Base-by-base conservation (phyloP, 1,140 invertebrate genomes). In the Himalopsyche phryganea region DNA sequence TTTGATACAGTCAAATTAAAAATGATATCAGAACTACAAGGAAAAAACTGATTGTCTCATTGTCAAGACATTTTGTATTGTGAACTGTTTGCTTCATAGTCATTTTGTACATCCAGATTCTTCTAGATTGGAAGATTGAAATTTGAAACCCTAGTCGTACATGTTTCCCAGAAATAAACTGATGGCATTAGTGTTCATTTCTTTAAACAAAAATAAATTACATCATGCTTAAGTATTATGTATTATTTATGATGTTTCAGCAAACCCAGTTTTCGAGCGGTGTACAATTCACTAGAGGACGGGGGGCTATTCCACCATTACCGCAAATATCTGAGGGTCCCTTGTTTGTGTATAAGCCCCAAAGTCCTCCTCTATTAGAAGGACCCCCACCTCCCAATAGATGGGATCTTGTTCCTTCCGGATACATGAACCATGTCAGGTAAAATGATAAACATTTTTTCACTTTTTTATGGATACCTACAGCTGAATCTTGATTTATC, bases 381-480 rank as follows among this genome's bases (percentile, higher is more conserved):
- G 94, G 95, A 0, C 94, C 94, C 0, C 65, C 72, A 2, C 79
- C 86, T 9, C 94, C 94, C 0, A 66, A 67, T 0, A 71, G 78
- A 47, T 70, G 80, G 9, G 83, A 92, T 13, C 75, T 96, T 1
- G 71, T 83, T 55, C 68, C 66, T 4, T 75, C 80, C 53, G 89
- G 90, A 0, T 98, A 92, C 69, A 76, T 93, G 41, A 69, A 79
- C 4, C 85, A 97, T 73, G 83, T 98, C 42, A 75, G 83, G 75
- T 77, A 50, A 38, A 28, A 1, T 41, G 13, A 32, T 48, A 17
- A n/a, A 45, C 5, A 15, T 4, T 4, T 45, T 19, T 61, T 36
- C 1, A 19, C 13, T 46, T 32, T 19, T 20, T 44, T 10, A 2
- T 18, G 18, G 19, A 44, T 9, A 2, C 44, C 13, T 19, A 10